These are phyloP conservation scores for Drosophila ironensis DNA, from an alignment of 1,140 invertebrate species.

Conservation along the genomic window DNA sequence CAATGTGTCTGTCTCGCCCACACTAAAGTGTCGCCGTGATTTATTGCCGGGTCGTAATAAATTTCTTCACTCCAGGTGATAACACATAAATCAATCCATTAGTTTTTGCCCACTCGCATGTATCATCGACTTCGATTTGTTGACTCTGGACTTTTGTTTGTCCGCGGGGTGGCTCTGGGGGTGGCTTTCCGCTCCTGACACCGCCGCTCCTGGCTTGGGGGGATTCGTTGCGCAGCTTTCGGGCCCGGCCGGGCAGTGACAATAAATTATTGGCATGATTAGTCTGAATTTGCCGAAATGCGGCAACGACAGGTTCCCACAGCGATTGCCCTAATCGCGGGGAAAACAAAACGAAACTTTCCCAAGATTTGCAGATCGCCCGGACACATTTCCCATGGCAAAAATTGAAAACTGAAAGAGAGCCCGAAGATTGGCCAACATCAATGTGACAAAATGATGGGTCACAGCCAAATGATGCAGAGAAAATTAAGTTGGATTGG, in stretches of 20 bases:
- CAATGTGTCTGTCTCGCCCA: constrained; percentile 15
- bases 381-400: constrained; percentile 51
- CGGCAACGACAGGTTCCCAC: constrained; percentile 50
- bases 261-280: constrained; percentile 79
- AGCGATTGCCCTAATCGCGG: constrained; percentile 21
- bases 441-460: constrained; percentile 50
- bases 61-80: constrained; percentile 78
- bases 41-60: constrained; percentile 69
- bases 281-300: constrained; percentile 68
- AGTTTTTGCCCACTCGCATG: constrained; percentile 73
- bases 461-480: constrained; percentile 15
- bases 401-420: constrained; percentile 67
- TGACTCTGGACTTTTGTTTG: constrained; percentile 60
- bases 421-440: constrained; percentile 45
- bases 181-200: background rate
- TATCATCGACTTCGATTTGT: constrained; percentile 66
- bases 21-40: constrained; percentile 63
- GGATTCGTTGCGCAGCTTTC: constrained; percentile 60
- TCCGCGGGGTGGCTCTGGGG: background rate
- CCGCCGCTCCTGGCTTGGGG: background rate
- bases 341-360: constrained; percentile 43
- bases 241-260: constrained; percentile 60
- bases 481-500: no score
- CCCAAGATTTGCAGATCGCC: constrained; percentile 44
- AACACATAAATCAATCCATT: constrained; percentile 77